Percentiles rank a stretch among this genome's conserved stretches.
Conservation (phyloP, 2,797 vertebrate species). For the Lutjanus argentimaculatus region DNA sequence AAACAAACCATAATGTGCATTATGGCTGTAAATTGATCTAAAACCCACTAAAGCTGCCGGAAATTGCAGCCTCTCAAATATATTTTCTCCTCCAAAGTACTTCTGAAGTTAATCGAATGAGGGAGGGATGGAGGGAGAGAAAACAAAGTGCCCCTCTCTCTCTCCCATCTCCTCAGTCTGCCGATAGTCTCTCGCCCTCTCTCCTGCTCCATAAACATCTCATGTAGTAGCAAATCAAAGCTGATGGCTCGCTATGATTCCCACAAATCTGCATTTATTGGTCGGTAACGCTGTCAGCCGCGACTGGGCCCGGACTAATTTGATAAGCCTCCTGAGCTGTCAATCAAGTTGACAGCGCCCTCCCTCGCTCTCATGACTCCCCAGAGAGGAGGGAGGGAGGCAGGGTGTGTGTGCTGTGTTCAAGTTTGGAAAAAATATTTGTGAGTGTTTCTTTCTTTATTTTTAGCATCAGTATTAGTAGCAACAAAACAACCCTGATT, state of each 20-base stretch:
- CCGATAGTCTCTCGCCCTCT: slow-evolving; percentile 21
- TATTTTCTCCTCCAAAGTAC: slow-evolving; percentile 28
- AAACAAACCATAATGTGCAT: slow-evolving; percentile 49
- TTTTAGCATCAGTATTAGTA: no score
- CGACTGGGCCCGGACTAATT: slow-evolving; percentile 61
- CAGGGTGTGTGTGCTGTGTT: neutral
- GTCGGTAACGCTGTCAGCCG: slow-evolving; percentile 62
- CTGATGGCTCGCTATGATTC: slow-evolving; percentile 66
- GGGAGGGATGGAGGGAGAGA: slow-evolving; percentile 9
- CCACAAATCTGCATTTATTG: slow-evolving; percentile 77
- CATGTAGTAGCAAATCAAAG: slow-evolving; percentile 69
- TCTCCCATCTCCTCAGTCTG: neutral
- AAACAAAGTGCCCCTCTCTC: slow-evolving; percentile 12
- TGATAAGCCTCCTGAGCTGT: slow-evolving; percentile 38
- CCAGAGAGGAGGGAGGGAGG: neutral
- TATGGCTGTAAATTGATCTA: slow-evolving; percentile 46
- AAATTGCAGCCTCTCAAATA: slow-evolving; percentile 44
- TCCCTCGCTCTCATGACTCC: no score
- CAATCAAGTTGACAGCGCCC: no score
- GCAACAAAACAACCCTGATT: no score
- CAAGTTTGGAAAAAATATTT: neutral
- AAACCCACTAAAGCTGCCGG: slow-evolving; percentile 43
- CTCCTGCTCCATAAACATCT: slow-evolving; percentile 64
- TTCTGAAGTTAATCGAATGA: slow-evolving; percentile 37
- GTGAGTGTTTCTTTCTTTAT: neutral